Evolutionary conservation across 2,888 invertebrate genomes (phyloP).

Genomic region (Pinctada fucata): DNA sequence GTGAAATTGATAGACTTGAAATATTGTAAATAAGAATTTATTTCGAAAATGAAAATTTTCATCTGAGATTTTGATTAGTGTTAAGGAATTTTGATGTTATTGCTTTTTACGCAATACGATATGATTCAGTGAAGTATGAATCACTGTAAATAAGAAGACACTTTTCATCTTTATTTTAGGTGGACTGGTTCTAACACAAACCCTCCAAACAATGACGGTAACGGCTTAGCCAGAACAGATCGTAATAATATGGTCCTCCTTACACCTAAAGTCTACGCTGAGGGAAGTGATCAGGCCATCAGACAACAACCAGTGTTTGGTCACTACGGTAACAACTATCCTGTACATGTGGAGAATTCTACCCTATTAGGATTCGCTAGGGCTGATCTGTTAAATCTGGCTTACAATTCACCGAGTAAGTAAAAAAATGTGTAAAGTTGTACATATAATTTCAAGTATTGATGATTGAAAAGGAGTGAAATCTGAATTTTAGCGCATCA

Average conservation of each 20-base stretch:
- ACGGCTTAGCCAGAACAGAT: constrained; percentile 73
- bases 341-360: constrained; percentile 59
- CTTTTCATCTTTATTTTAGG: constrained; percentile 50
- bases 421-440: background rate
- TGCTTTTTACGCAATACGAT: too few relatives aligned
- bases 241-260: constrained; percentile 74
- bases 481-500: too few relatives aligned
- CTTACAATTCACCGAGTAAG: constrained; percentile 67
- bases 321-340: constrained; percentile 74
- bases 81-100: too few relatives aligned
- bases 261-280: constrained; percentile 59
- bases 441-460: too few relatives aligned
- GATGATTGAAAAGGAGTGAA: background rate
- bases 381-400: constrained; percentile 63
- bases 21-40: too few relatives aligned
- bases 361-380: constrained; percentile 67
- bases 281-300: constrained; percentile 59
- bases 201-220: constrained; percentile 74
- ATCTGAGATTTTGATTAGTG: too few relatives aligned
- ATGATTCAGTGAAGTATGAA: too few relatives aligned
- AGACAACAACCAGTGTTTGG: constrained; percentile 63
- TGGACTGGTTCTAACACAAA: constrained; percentile 77
- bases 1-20: too few relatives aligned
- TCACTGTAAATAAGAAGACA: too few relatives aligned
- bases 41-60: too few relatives aligned